These are phyloP conservation scores for Myotis yumanensis DNA, from an alignment of 2,113 vertebrate species.

Conservation along the genomic window DNA sequence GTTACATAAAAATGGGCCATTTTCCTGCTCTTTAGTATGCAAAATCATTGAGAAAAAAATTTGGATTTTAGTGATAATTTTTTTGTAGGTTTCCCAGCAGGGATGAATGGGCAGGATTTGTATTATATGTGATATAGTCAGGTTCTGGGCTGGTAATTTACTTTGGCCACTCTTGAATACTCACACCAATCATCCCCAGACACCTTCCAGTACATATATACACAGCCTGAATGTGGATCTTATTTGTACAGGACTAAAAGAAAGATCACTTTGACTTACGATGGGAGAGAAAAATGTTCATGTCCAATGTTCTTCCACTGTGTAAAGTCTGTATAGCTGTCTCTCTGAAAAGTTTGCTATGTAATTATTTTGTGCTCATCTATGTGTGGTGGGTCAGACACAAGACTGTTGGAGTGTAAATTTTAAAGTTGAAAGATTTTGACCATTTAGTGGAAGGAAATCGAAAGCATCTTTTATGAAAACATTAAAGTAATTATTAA, in stretches of 20 bases:
- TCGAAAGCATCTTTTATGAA: neutral
- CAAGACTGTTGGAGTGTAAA: neutral
- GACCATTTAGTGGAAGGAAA: neutral
- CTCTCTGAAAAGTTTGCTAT: neutral
- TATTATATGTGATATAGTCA: neutral
- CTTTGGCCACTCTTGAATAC: neutral
- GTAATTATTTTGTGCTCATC: neutral
- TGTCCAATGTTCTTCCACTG: neutral
- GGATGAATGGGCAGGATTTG: neutral
- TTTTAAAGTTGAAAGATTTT: neutral
- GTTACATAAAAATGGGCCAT: neutral
- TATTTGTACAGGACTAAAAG: neutral
- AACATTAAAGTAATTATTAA: neutral
- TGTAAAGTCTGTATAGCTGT: neutral
- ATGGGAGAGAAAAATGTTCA: neutral
- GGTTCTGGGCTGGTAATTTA: neutral
- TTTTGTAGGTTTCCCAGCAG: neutral
- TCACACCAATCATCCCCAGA: rapidly evolving
- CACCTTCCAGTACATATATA: too few species aligned
- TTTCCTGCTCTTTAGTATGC: neutral
- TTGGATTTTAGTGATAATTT: neutral
- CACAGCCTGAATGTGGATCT: neutral
- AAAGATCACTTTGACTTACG: neutral
- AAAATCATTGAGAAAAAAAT: neutral
- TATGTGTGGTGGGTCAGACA: neutral